Conservation (phyloP, 2,113 vertebrate species). For the Carassius carassius region DNA sequence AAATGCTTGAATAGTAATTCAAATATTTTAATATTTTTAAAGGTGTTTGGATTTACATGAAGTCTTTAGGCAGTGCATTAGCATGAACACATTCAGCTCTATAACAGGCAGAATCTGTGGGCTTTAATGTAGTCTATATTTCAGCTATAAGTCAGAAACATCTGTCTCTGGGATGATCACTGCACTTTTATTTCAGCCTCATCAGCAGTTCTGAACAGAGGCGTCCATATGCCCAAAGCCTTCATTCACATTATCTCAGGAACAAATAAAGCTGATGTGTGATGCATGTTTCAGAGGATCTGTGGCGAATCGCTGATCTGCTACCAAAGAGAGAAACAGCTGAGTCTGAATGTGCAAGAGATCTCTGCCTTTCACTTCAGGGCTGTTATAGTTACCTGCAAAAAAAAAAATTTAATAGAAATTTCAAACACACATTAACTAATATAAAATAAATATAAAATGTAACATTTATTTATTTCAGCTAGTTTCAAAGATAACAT, state of each 20-base stretch:
- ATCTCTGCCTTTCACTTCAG: not conserved
- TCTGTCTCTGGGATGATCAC: not conserved
- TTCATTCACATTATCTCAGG: not conserved
- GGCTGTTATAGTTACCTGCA: not conserved
- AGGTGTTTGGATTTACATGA: not conserved
- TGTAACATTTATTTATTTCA: no score
- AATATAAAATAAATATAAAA: no score
- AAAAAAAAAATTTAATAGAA: no score
- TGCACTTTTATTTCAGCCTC: not conserved
- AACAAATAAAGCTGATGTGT: conserved; percentile 8
- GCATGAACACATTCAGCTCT: not conserved
- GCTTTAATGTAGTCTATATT: not conserved
- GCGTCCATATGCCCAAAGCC: not conserved
- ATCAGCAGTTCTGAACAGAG: conserved; percentile 11
- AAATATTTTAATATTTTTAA: not conserved
- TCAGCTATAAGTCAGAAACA: not conserved
- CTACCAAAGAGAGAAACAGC: no score
- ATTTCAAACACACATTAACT: no score
- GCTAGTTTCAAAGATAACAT: no score
- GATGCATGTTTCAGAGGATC: not conserved
- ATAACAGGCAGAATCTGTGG: not conserved
- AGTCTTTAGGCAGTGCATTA: not conserved
- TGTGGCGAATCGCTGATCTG: not conserved
- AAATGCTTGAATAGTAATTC: not conserved
- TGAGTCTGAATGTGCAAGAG: not conserved